These are phyloP conservation scores for Platanista minor DNA, from an alignment of 2,113 vertebrate species.

Conservation along the genomic window DNA sequence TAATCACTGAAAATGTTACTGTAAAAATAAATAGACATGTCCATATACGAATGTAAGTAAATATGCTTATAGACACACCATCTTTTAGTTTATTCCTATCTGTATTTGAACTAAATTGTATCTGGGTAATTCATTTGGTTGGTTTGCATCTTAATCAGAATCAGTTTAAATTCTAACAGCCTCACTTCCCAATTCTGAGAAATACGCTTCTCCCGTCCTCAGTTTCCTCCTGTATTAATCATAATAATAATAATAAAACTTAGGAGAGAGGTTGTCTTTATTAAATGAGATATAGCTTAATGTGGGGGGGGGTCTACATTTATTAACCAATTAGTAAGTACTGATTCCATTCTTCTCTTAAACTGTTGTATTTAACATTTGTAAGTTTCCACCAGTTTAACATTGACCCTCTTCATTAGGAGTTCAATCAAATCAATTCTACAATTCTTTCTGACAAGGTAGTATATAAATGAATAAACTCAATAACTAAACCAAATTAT, in stretches of 20 bases:
- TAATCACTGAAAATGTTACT: background rate
- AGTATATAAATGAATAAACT: background rate
- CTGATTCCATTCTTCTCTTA: background rate
- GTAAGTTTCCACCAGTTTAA: background rate
- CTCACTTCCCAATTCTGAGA: background rate
- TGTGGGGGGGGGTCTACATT: background rate
- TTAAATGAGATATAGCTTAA: background rate
- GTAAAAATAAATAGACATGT: background rate
- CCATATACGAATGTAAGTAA: background rate
- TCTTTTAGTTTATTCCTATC: background rate
- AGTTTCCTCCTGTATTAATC: background rate
- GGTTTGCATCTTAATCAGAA: background rate
- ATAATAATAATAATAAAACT: too few species aligned
- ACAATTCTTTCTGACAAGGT: background rate
- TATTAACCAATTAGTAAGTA: background rate
- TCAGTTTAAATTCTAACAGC: background rate
- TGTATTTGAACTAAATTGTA: background rate
- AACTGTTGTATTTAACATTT: background rate
- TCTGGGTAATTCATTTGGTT: background rate
- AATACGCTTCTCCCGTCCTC: background rate
- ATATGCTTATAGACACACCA: background rate
- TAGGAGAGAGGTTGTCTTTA: background rate
- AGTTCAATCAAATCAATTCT: background rate
- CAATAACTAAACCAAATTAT: background rate
- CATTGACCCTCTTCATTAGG: background rate